Base-by-base conservation (phyloP, 2,888 invertebrate species). In the Tiliacea aurago region DNA sequence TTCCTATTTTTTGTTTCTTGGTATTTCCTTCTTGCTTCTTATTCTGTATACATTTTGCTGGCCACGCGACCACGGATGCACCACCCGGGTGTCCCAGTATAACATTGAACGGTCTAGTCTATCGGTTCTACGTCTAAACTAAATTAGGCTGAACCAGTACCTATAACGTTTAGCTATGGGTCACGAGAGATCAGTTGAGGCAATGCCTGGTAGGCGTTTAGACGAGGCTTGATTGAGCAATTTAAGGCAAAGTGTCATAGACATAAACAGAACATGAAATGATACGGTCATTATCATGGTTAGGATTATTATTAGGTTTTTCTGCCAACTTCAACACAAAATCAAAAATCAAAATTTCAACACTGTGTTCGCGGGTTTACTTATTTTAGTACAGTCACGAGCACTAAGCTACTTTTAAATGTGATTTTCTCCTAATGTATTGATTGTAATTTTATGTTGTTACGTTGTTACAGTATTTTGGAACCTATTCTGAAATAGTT, bases 91-190 rank as follows among this genome's bases (percentile, higher is more conserved):
- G 11, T 51, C 51, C 11, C 51, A 4, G 51, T 51, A n/a, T 51
- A 51, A n/a, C 49, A 49, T 49, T 49, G 49, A 10, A 10, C 10
- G 51, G n/a, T 1, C 28, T 9, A 13, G 43, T 11, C 15, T 41
- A 51, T 51, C 51, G 51, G 15, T 15, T 23, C 45, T 33, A 28
- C 37, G 45, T n/a, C 37, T 18, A 6, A 62, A 73, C 53, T 62
- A 28, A 61, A 47, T 73, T 41, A 55, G 9, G 4, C 28, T 53
- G 28, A 28, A 5, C 28, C 23, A n/a, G 45, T 37, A 55, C 1
- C 20, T 41, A 15, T 18, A 18, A 5, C 18, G 3, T 10, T 18
- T 73, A 56, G 41, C 49, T 71, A 71, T 73, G 18, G 41, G 28
- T 49, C 41, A 28, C 28, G n/a, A n/a, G 11, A 13, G 18, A 45